Conservation (phyloP, 2,888 invertebrate species). For the Ophioninae sp. region DNA sequence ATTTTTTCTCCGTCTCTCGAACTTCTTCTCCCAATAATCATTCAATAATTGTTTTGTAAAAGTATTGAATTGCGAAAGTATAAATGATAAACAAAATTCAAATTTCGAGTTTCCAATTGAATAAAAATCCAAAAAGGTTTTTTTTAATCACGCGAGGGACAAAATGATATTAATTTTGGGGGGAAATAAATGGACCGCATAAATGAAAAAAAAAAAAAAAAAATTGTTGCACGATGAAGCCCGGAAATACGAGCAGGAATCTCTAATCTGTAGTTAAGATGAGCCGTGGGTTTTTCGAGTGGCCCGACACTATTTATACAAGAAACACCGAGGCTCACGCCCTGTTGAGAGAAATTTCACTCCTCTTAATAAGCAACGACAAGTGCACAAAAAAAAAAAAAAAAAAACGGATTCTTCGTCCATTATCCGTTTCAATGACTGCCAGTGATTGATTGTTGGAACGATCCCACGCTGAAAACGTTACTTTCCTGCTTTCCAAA, state of each 20-base stretch:
- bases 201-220: conserved; percentile 7
- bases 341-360: conserved; percentile 31
- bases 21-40: no score
- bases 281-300: conserved; percentile 26
- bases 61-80: no score
- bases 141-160: neutral
- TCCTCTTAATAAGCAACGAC: conserved; percentile 22
- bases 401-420: conserved; percentile 1
- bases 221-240: conserved; percentile 31
- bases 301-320: conserved; percentile 41
- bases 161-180: neutral
- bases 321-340: conserved; percentile 15
- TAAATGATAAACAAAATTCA: no score
- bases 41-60: no score
- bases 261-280: conserved; percentile 55
- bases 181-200: neutral
- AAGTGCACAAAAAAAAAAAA: neutral
- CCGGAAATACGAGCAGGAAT: conserved; percentile 15
- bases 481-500: neutral
- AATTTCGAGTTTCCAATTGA: no score
- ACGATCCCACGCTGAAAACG: neutral
- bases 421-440: conserved; percentile 4
- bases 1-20: no score
- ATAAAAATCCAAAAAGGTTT: no score
- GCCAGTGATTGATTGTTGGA: conserved; percentile 29